Base-by-base conservation (phyloP, 2,113 vertebrate species). In the Neodontobutis hainanensis region DNA sequence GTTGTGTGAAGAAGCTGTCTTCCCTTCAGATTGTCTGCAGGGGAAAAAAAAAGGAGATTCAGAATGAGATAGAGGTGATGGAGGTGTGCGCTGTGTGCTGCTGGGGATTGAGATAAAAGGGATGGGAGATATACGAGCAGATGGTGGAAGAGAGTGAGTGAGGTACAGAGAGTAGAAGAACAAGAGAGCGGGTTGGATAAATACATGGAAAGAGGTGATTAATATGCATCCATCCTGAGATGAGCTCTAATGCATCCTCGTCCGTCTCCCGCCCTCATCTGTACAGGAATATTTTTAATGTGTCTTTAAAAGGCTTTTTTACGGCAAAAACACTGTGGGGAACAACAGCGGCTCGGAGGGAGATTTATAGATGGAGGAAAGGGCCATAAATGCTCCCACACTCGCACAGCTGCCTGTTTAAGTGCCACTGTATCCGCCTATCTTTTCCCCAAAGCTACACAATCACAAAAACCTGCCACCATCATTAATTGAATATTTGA, bases 1-100 rank as follows among this genome's bases (percentile, higher is more conserved):
- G 95, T 96, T 3, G 95, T 95, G 73, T 96, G 95, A 65, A 96
- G 94, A 83, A 96, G 90, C 89, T 96, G 95, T 60, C 95, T 91
- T 55, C 93, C 94, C 83, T 95, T 95, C 68, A 96, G 90, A 79
- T 95, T 90, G 87, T 95, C 95, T 96, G 80, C 70, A 66, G 72
- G 45, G 40, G 43, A 43, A 27, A 43, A 63, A 79, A 68, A 19
- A 36, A 9, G 35, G 58, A 70, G 3, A 11, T 56, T 10, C 46
- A 66, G 44, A 59, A 79, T 67, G 51, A 80, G 50, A 81, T 43
- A 55, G 59, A 75, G 71, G 56, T 68, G 77, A 70, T 44, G 51
- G 60, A 59, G 19, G 59, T 53, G 60, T 44, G 46, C 59, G 53
- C 52, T 42, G 70, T 55, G 57, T 47, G 46, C 34, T 42, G 43